Percentiles rank a stretch among this genome's conserved stretches.
These are phyloP conservation scores for Umimayanthus chanpuru DNA, from an alignment of 92 coral and sea anemone species.

Conservation along the genomic window DNA sequence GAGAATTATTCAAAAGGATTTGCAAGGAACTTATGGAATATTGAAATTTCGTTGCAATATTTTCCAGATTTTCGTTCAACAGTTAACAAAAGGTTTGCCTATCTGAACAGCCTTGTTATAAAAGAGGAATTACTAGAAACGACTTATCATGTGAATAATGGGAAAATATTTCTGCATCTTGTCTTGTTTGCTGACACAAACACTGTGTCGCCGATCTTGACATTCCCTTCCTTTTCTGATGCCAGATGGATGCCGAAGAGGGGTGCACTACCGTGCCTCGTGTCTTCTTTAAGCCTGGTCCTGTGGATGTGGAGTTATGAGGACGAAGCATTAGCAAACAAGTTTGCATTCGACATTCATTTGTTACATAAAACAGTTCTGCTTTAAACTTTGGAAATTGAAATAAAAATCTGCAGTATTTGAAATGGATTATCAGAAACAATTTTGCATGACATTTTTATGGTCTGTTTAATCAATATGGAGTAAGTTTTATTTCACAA, in stretches of 20 bases:
- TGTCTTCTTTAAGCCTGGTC: slow-evolving; percentile 66
- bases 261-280: slow-evolving; percentile 70
- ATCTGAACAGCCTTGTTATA: neutral
- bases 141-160: slow-evolving; percentile 24
- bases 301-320: slow-evolving; percentile 26
- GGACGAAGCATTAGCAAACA: neutral
- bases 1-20: too few relatives aligned
- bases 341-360: neutral
- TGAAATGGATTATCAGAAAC: too few relatives aligned
- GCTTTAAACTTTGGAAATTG: neutral
- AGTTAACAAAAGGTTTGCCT: neutral
- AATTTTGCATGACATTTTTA: too few relatives aligned
- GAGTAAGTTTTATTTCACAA: too few relatives aligned
- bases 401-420: too few relatives aligned
- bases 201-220: slow-evolving; percentile 81
- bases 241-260: slow-evolving; percentile 75
- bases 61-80: neutral
- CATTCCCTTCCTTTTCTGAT: slow-evolving; percentile 67
- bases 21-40: too few relatives aligned
- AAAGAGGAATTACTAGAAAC: neutral
- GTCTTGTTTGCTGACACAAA: slow-evolving; percentile 55
- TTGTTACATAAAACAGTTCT: neutral
- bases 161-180: slow-evolving; percentile 42
- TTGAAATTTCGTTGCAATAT: neutral
- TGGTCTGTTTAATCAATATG: too few relatives aligned